Conservation (phyloP, 92 coral and sea anemone species). For the Phenganax subtilis region DNA sequence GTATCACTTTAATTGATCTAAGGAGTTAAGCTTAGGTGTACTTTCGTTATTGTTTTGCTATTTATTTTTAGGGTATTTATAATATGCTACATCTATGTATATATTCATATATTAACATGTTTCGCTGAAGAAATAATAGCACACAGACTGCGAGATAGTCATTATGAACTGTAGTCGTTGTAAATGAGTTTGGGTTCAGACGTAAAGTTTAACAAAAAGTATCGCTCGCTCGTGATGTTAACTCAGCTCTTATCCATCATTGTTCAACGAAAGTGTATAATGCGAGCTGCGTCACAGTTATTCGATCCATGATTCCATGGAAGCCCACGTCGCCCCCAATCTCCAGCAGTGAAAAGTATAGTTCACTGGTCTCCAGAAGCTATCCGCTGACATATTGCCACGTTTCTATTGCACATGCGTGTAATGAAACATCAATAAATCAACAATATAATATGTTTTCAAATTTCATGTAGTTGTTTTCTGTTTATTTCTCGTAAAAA, state of each 20-base stretch:
- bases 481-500: background rate
- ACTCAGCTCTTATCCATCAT: background rate
- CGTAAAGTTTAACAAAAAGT: background rate
- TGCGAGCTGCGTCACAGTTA: no score
- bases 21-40: background rate
- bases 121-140: background rate
- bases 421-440: background rate
- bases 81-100: slow-evolving; percentile 16
- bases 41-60: slow-evolving; percentile 1
- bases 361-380: background rate
- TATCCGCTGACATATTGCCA: background rate
- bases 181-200: background rate
- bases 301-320: background rate
- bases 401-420: slow-evolving; percentile 5
- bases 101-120: slow-evolving; percentile 8
- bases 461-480: background rate
- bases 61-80: slow-evolving; percentile 7
- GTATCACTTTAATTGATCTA: background rate
- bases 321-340: slow-evolving; percentile 1
- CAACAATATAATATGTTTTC: background rate
- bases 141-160: background rate
- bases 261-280: background rate
- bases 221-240: background rate
- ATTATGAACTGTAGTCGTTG: background rate
- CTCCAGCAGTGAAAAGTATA: no score